A percentile compares a stretch with the other conserved stretches of the same genome.
Evolutionary conservation across 1,140 invertebrate genomes (phyloP).

Genomic region (Neodiprion virginianus): DNA sequence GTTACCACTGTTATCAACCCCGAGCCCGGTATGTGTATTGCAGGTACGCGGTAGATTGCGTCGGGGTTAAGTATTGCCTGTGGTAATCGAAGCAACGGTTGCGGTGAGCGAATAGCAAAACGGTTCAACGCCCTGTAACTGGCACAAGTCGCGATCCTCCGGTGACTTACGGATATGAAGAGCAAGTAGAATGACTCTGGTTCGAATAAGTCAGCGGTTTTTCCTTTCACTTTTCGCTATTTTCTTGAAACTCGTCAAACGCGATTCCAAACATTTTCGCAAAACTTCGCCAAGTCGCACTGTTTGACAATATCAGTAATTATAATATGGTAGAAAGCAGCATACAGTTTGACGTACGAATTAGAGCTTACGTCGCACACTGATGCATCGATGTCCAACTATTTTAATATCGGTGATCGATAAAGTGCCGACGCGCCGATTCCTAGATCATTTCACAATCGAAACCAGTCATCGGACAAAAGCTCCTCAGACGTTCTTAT

Average conservation of each 20-base stretch:
- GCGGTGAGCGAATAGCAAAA: constrained; percentile 2
- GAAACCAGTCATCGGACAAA: too few species aligned
- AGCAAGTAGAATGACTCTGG: neutral
- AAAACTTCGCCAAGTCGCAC: too few species aligned
- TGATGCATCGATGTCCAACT: too few species aligned
- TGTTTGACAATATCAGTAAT: too few species aligned
- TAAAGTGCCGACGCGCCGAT: neutral
- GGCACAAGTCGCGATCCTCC: constrained; percentile 1
- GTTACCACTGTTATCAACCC: neutral
- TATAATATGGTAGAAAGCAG: too few species aligned
- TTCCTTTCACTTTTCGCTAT: neutral
- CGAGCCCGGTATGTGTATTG: neutral
- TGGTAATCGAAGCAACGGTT: neutral
- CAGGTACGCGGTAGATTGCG: neutral
- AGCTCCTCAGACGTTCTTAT: too few species aligned
- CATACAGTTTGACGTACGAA: too few species aligned
- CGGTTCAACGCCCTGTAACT: constrained; percentile 3
- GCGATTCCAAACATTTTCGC: neutral
- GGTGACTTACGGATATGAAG: neutral
- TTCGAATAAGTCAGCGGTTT: neutral
- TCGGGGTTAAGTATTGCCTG: neutral
- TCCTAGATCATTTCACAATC: too few species aligned
- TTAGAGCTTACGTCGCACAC: too few species aligned
- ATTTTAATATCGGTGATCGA: neutral
- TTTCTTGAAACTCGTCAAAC: neutral